Evolutionary conservation across 1,140 invertebrate genomes (phyloP).

Genomic region (Laodelphax striatellus): DNA sequence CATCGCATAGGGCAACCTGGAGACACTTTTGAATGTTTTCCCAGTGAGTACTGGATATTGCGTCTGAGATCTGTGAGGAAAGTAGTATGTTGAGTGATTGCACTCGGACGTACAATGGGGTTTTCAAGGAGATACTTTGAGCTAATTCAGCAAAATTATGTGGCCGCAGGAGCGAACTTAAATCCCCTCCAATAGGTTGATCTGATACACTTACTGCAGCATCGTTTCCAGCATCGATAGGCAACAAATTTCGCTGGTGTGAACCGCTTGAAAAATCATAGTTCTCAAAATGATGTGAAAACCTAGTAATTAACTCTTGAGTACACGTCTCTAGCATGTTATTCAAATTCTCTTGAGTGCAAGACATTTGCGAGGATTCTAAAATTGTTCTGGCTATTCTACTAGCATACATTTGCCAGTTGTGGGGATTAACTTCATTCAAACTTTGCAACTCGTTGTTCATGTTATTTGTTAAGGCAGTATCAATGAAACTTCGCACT

Average conservation of each 20-base stretch:
- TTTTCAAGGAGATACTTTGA: neutral
- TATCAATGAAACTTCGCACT: neutral
- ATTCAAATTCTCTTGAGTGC: neutral
- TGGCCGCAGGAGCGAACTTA: neutral
- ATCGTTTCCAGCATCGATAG: too few relatives aligned
- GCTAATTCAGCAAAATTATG: neutral
- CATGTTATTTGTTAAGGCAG: neutral
- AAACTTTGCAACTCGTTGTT: neutral
- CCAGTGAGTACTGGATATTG: neutral
- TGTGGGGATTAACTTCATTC: neutral
- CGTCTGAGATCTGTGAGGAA: neutral
- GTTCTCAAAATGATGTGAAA: neutral
- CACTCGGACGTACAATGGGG: neutral
- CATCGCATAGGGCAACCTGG: neutral
- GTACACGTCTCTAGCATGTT: neutral
- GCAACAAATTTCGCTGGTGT: too few relatives aligned
- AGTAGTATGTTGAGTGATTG: neutral
- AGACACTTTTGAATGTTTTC: neutral
- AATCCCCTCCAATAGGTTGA: neutral
- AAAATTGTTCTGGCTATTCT: neutral
- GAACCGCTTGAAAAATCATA: too few relatives aligned
- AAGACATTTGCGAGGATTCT: neutral
- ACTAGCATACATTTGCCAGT: neutral
- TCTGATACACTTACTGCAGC: too few relatives aligned
- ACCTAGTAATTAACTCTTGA: neutral